Conservation (phyloP, 23 tunicate species). For the Ciona savignyi region DNA sequence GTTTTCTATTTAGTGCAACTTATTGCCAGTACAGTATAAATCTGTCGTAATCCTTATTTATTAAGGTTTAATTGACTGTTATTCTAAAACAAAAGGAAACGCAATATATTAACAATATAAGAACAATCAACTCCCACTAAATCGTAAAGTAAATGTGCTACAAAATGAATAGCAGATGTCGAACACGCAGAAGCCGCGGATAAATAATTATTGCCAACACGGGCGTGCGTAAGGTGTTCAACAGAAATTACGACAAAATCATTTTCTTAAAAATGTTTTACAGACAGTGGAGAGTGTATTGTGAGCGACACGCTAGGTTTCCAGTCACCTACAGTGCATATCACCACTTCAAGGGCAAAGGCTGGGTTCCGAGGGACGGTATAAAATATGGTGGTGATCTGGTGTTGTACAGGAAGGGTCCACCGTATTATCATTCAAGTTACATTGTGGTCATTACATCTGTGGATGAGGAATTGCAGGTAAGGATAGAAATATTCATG, state of each 20-base stretch:
- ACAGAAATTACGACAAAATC: no score
- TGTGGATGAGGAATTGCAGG: slow-evolving; percentile 27
- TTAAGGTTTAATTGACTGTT: no score
- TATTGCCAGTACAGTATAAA: no score
- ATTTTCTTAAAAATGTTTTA: neutral
- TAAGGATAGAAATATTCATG: neutral
- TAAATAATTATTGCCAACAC: no score
- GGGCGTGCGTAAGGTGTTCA: no score
- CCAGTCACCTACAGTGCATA: slow-evolving; percentile 46
- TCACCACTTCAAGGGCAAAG: slow-evolving; percentile 84
- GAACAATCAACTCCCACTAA: no score
- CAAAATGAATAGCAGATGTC: neutral
- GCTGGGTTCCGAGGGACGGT: slow-evolving; percentile 83
- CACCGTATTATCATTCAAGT: slow-evolving; percentile 61
- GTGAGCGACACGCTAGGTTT: slow-evolving; percentile 16
- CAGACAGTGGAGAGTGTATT: slow-evolving; percentile 67
- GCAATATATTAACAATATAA: no score
- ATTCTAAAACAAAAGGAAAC: no score
- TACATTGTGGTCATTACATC: slow-evolving; percentile 42
- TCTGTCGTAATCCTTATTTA: no score
- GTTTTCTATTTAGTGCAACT: no score
- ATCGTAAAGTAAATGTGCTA: no score
- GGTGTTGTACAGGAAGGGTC: slow-evolving; percentile 63
- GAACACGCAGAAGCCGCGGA: no score
- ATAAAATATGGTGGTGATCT: slow-evolving; percentile 62